Conservation (phyloP, 2,113 vertebrate species). For the Dipodomys merriami region DNA sequence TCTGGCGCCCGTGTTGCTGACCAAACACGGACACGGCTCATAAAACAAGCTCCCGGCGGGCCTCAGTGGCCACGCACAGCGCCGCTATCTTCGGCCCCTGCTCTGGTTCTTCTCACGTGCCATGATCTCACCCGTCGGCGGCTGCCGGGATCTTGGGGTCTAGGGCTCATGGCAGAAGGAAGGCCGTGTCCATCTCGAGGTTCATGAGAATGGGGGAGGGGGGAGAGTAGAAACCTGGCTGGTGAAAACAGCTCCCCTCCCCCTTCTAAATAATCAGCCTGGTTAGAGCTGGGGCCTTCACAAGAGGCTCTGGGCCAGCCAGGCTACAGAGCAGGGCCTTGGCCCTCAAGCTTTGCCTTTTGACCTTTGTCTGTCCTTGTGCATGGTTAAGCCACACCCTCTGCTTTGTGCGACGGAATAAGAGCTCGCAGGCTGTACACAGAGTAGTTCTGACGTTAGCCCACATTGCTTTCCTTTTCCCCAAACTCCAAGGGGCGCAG, state of each 20-base stretch:
- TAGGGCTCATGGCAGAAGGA: constrained; percentile 41
- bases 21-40: constrained; percentile 61
- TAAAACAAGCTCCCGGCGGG: constrained; percentile 52
- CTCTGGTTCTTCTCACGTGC: constrained; percentile 78
- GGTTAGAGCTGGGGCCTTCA: background rate
- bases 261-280: constrained; percentile 42
- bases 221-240: constrained; percentile 6
- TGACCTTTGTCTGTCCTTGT: background rate
- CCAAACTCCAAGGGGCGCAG: background rate
- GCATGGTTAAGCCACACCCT: constrained; percentile 4
- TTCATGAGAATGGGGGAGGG: background rate
- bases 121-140: constrained; percentile 60
- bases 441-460: background rate
- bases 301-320: too few species aligned
- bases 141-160: constrained; percentile 25
- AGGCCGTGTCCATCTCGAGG: background rate
- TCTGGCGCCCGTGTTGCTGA: constrained; percentile 29
- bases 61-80: constrained; percentile 64
- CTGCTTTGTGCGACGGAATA: background rate
- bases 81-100: constrained; percentile 73
- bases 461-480: constrained; percentile 15
- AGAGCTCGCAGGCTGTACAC: background rate
- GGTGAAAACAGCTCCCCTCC: background rate
- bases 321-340: too few species aligned
- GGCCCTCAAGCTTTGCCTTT: too few species aligned